Evolutionary conservation across 2,113 vertebrate genomes (phyloP).

Genomic region (Quiscalus mexicanus): DNA sequence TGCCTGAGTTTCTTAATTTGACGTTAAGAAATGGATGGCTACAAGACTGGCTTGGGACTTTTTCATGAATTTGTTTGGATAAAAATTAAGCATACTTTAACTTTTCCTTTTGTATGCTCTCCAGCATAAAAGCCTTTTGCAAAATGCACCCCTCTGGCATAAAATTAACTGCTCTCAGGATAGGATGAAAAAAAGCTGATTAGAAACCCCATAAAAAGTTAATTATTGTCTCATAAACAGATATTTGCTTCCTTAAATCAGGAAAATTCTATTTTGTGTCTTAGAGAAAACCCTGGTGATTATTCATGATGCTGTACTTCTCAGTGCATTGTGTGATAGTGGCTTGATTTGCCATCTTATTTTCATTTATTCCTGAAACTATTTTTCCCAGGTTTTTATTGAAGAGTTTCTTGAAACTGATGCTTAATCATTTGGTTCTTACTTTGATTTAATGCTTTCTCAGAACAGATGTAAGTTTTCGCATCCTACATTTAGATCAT

Average conservation of each 20-base stretch:
- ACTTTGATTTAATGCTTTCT: background rate
- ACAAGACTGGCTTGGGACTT: background rate
- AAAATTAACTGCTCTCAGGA: background rate
- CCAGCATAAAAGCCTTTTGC: background rate
- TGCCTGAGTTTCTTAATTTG: background rate
- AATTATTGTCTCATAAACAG: slow-evolving; percentile 10
- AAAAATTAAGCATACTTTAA: background rate
- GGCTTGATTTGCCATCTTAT: background rate
- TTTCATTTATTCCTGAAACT: background rate
- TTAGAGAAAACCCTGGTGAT: background rate
- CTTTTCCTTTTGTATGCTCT: background rate
- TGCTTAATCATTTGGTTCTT: background rate
- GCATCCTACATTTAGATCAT: background rate
- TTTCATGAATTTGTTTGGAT: background rate
- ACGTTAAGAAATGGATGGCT: background rate
- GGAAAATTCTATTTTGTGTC: background rate
- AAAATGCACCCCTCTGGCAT: background rate
- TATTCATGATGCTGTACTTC: background rate
- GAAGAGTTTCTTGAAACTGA: background rate
- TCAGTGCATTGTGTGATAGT: background rate
- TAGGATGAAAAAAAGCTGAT: background rate
- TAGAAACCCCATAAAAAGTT: background rate
- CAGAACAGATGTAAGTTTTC: background rate
- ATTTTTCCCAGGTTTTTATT: background rate
- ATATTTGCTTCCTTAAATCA: slow-evolving; percentile 4